phyloP scores from a whole-genome alignment of 1,140 invertebrate genomes.

The Hesperophylax magnus region DNA sequence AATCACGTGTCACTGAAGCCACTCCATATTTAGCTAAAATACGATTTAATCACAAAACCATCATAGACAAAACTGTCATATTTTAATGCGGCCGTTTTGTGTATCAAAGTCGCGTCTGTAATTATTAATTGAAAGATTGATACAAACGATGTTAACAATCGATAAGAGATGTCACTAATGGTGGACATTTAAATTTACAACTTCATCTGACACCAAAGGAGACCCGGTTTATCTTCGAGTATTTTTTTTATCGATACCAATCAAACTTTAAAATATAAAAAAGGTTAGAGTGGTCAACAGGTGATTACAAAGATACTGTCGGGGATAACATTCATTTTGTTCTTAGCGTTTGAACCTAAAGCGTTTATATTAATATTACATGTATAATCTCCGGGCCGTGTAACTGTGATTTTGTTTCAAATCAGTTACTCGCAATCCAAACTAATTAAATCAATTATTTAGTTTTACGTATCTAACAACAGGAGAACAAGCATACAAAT shows the following conservation, averaged over 20 bases:
- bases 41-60: conserved; percentile 53
- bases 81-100: conserved; percentile 52
- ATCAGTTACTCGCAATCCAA: neutral
- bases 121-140: conserved; percentile 54
- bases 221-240: conserved; percentile 46
- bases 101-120: conserved; percentile 48
- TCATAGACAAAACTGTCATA: conserved; percentile 52
- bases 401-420: neutral
- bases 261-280: conserved; percentile 48
- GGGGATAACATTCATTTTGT: conserved; percentile 47
- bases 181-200: conserved; percentile 57
- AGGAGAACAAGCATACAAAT: no score
- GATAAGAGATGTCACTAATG: conserved; percentile 58
- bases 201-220: conserved; percentile 57
- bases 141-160: conserved; percentile 49
- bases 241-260: conserved; percentile 55
- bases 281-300: conserved; percentile 48
- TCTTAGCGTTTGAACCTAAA: conserved; percentile 10
- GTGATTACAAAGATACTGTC: conserved; percentile 50
- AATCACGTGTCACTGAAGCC: neutral
- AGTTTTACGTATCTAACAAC: no score
- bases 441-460: neutral
- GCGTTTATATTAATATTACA: conserved; percentile 11
- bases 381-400: neutral
- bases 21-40: conserved; percentile 29